These are phyloP conservation scores for Elysia crispata DNA, from an alignment of 2,888 invertebrate genomes.

Conservation along the genomic window DNA sequence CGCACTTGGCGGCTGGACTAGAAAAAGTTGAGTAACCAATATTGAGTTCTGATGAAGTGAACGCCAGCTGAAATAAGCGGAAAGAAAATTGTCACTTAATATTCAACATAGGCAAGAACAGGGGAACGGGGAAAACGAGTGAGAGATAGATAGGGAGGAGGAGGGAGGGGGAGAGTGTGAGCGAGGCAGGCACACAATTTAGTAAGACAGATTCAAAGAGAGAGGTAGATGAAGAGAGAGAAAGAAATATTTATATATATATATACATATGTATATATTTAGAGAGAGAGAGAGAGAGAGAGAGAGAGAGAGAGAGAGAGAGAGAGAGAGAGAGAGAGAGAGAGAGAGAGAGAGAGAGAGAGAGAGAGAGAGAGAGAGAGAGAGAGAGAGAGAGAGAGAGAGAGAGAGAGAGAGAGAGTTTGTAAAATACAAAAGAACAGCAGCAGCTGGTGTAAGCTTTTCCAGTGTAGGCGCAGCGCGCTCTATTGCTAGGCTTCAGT, in stretches of 20 bases:
- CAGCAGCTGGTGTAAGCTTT: no score
- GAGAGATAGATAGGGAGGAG: neutral
- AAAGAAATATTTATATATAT: conserved; percentile 30
- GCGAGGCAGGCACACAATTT: conserved; percentile 22
- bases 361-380: conserved; percentile 18
- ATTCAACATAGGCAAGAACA: neutral
- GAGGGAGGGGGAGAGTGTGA: neutral
- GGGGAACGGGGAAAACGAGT: neutral
- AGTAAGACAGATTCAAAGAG: neutral
- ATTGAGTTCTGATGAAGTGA: no score
- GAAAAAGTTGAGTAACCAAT: no score
- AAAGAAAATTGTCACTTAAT: no score
- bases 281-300: conserved; percentile 39
- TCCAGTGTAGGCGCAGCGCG: no score
- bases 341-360: conserved; percentile 25
- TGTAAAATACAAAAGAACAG: neutral
- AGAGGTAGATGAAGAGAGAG: neutral
- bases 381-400: conserved; percentile 28
- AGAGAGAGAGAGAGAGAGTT: conserved; percentile 25
- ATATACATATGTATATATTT: conserved; percentile 13
- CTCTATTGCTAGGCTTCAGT: no score
- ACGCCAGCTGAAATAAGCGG: no score
- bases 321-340: conserved; percentile 24
- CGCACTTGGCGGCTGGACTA: no score
- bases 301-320: conserved; percentile 37